Conservation (phyloP, 2,797 vertebrate genomes). For the Labeo calbasu region DNA sequence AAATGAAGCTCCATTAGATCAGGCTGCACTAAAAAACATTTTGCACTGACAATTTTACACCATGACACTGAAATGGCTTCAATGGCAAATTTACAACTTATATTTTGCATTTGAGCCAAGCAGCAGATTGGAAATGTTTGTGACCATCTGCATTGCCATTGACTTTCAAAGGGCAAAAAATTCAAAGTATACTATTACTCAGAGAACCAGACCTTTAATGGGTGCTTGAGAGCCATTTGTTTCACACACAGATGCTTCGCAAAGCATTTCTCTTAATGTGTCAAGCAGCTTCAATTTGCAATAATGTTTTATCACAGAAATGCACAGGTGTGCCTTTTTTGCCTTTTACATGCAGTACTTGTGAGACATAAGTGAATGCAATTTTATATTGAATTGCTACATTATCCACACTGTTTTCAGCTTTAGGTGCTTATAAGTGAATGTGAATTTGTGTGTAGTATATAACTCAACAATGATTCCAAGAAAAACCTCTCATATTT, state of each 20-base stretch:
- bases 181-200: background rate
- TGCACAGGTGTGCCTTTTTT: slow-evolving; percentile 3
- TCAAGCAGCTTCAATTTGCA: background rate
- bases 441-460: background rate
- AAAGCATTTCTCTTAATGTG: slow-evolving; percentile 20
- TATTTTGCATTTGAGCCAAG: background rate
- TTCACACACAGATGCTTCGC: slow-evolving; percentile 3
- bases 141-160: slow-evolving; percentile 20
- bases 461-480: background rate
- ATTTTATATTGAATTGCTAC: background rate
- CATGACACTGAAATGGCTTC: background rate
- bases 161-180: slow-evolving; percentile 17
- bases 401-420: background rate
- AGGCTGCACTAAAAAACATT: background rate
- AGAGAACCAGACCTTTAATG: slow-evolving; percentile 23
- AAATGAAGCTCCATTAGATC: slow-evolving; percentile 5
- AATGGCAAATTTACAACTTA: background rate
- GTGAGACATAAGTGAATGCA: background rate
- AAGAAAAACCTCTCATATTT: background rate
- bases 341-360: background rate
- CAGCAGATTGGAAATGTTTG: slow-evolving; percentile 16
- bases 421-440: background rate
- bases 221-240: slow-evolving; percentile 2
- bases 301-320: background rate
- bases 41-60: background rate